Conservation (phyloP, 1,140 invertebrate species). For the Amyelois transitella region DNA sequence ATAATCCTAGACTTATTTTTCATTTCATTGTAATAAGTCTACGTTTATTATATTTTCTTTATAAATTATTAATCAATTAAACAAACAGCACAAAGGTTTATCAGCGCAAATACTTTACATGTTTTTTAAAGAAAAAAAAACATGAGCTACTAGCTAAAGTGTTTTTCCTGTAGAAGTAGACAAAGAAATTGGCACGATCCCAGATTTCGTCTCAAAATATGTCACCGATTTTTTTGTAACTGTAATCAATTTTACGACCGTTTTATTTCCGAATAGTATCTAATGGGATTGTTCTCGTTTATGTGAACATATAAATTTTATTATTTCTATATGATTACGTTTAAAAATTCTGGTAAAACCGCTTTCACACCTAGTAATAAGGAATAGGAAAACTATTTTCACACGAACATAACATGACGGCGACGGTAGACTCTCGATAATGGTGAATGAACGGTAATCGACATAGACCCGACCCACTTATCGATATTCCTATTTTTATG, state of each 20-base stretch:
- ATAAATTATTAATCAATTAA: too few species aligned
- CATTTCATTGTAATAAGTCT: too few species aligned
- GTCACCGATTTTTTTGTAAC: background rate
- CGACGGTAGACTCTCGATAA: background rate
- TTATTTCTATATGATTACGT: background rate
- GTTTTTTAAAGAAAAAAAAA: too few species aligned
- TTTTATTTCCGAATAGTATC: background rate
- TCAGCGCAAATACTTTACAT: too few species aligned
- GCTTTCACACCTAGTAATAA: background rate
- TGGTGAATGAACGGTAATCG: too few species aligned
- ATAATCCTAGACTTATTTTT: too few species aligned
- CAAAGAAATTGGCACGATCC: conserved; percentile 6
- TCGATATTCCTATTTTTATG: background rate
- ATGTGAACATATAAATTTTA: too few species aligned
- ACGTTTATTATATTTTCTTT: too few species aligned
- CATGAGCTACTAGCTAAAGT: too few species aligned
- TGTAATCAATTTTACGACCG: background rate
- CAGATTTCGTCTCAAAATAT: conserved; percentile 2
- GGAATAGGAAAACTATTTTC: background rate
- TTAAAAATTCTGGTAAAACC: background rate
- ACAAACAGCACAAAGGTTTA: too few species aligned
- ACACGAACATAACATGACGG: background rate
- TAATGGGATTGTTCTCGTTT: too few species aligned
- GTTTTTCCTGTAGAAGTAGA: background rate
- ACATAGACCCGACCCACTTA: background rate